Conservation (phyloP, 2,888 invertebrate species). For the Hirtodrosophila duncani region DNA sequence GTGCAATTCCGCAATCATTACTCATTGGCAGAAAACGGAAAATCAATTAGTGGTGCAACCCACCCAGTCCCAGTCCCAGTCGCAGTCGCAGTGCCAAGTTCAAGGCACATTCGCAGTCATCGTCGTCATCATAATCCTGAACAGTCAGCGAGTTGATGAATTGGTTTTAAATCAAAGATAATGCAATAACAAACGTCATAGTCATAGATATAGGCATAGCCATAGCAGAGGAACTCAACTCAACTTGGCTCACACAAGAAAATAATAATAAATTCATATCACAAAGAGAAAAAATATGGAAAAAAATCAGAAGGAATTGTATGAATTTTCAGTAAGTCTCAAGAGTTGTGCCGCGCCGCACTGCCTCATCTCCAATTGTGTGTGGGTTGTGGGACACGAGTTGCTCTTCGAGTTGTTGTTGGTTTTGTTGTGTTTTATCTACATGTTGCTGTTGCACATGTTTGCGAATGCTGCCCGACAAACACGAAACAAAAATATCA, state of each 20-base stretch:
- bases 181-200: constrained; percentile 59
- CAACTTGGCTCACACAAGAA: no score
- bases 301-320: constrained; percentile 55
- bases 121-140: constrained; percentile 36
- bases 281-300: constrained; percentile 62
- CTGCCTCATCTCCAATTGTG: not conserved
- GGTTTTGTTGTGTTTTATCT: constrained; percentile 50
- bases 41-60: constrained; percentile 69
- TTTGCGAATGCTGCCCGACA: constrained; percentile 14
- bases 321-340: no score
- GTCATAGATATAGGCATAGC: constrained; percentile 44
- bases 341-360: constrained; percentile 32
- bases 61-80: constrained; percentile 41
- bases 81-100: constrained; percentile 3
- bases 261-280: constrained; percentile 70
- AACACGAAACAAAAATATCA: constrained; percentile 62
- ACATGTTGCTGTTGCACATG: constrained; percentile 45
- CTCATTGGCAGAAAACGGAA: constrained; percentile 50
- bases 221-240: constrained; percentile 17
- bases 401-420: constrained; percentile 50
- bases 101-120: constrained; percentile 55
- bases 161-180: constrained; percentile 72
- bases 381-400: constrained; percentile 48
- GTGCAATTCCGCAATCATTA: constrained; percentile 63
- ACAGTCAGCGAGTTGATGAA: constrained; percentile 65